phyloP scores from a whole-genome alignment of 2,113 vertebrate genomes.

The Dascyllus trimaculatus region DNA sequence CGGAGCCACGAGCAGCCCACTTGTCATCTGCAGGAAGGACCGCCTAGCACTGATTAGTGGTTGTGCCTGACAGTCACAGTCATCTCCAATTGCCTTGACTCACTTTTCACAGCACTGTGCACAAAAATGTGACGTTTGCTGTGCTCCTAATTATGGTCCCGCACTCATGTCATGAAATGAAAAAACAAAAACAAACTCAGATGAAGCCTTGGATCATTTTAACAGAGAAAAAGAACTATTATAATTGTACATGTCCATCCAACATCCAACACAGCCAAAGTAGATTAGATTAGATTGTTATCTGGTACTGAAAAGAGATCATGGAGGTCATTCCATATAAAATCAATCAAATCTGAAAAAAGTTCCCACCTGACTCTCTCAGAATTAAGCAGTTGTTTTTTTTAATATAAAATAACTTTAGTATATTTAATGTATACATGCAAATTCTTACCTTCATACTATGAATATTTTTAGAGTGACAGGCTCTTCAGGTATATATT shows the following conservation, averaged over 20 bases:
- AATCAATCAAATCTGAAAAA: too few relatives aligned
- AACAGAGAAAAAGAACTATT: background rate
- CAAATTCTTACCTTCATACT: too few relatives aligned
- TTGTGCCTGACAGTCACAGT: slow-evolving; percentile 41
- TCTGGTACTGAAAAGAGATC: too few relatives aligned
- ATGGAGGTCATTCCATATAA: too few relatives aligned
- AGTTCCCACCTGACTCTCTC: too few relatives aligned
- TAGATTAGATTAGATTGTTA: too few relatives aligned
- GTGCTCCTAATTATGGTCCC: background rate
- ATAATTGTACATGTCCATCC: background rate
- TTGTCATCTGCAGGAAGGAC: slow-evolving; percentile 31
- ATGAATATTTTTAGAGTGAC: too few relatives aligned
- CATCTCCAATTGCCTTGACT: slow-evolving; percentile 31
- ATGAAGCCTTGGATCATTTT: background rate
- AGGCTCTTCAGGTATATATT: too few relatives aligned
- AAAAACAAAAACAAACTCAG: background rate
- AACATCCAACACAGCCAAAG: too few relatives aligned
- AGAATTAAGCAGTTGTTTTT: too few relatives aligned
- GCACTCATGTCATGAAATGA: background rate
- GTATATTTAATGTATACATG: too few relatives aligned
- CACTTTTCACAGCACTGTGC: slow-evolving; percentile 41
- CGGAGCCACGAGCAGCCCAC: slow-evolving; percentile 44
- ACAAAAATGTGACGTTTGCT: slow-evolving; percentile 18
- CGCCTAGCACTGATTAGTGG: slow-evolving; percentile 30
- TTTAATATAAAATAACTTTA: too few relatives aligned